Percentiles rank a stretch among this genome's conserved stretches.
These are phyloP conservation scores for Tetranychus piercei DNA, from an alignment of 2,888 invertebrate genomes.

Conservation along the genomic window DNA sequence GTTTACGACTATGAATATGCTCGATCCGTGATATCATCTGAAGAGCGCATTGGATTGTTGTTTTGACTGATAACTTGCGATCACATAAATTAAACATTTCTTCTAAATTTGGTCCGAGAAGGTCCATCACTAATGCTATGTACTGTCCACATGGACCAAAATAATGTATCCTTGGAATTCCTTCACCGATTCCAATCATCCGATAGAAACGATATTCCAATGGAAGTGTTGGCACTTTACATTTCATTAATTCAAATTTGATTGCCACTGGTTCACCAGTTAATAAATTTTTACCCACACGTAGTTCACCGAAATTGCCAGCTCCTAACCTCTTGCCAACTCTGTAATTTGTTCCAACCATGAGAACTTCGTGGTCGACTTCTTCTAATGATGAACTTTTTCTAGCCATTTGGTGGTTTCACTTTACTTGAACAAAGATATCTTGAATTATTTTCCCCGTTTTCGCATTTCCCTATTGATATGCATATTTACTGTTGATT, in stretches of 20 bases:
- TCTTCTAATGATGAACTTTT: not conserved
- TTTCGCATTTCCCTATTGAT: not conserved
- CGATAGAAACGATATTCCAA: constrained; percentile 17
- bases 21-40: constrained; percentile 16
- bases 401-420: not conserved
- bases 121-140: constrained; percentile 15
- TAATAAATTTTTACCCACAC: constrained; percentile 16
- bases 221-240: constrained; percentile 14
- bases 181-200: constrained; percentile 12
- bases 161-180: constrained; percentile 12
- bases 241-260: constrained; percentile 13
- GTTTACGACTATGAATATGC: constrained; percentile 4
- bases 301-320: constrained; percentile 16
- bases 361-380: not conserved
- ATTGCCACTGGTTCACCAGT: constrained; percentile 15
- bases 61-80: constrained; percentile 13
- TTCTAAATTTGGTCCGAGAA: constrained; percentile 13
- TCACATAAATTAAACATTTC: constrained; percentile 18
- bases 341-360: constrained; percentile 12
- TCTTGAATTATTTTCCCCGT: not conserved
- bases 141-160: constrained; percentile 13
- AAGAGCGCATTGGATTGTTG: constrained; percentile 1
- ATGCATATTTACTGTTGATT: too few relatives aligned
- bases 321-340: constrained; percentile 10
- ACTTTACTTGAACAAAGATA: not conserved